Evolutionary conservation across 2,888 invertebrate genomes (phyloP), one percentile per base, ranked within the genome.

Genomic region (Balanococcus diminutus): DNA sequence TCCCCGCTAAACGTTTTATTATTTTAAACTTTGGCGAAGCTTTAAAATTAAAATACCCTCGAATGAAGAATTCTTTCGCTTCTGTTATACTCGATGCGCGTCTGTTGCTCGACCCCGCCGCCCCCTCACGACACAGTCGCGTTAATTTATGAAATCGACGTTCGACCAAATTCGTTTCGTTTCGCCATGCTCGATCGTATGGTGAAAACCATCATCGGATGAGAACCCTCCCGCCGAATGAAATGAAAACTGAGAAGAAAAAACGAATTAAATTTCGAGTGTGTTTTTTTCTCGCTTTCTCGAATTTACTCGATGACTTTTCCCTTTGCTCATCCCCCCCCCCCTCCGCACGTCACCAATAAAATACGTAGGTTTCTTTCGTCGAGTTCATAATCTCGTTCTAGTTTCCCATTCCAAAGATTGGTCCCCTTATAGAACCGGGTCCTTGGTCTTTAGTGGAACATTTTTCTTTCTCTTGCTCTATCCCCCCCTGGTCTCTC

Each of bases 211-310:
- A 67, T 28, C 28, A 67, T 28, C 28, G 28, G 19, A 56, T 4
- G 42, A 42, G 11, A 42, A 9, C 4, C 42, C 11, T 42, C 2
- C 9, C 2, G 2, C 11, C 32, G 11, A 79, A 79, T 19, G n/a
- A 79, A 79, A 79, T 79, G 75, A 79, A 79, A 79, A 79, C 36
- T 79, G 36, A 79, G 36, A 79, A 36, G 28, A 28, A 79, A 36
- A 79, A 79, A 79, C 32, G 36, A 79, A 79, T 79, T 79, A 79
- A 79, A 79, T 79, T 79, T 79, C 75, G 75, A 79, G 75, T 79
- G 75, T 79, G 36, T 72, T 6, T 72, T 61, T 61, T 16, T 32
- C 31, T 32, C 46, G 16, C 46, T n/a, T n/a, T 8, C 32, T 79
- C 36, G 32, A 36, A 79, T 79, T 79, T 79, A 79, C 32, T 36